Conservation (phyloP, 2,797 vertebrate genomes). For the Peromyscus attwateri region DNA sequence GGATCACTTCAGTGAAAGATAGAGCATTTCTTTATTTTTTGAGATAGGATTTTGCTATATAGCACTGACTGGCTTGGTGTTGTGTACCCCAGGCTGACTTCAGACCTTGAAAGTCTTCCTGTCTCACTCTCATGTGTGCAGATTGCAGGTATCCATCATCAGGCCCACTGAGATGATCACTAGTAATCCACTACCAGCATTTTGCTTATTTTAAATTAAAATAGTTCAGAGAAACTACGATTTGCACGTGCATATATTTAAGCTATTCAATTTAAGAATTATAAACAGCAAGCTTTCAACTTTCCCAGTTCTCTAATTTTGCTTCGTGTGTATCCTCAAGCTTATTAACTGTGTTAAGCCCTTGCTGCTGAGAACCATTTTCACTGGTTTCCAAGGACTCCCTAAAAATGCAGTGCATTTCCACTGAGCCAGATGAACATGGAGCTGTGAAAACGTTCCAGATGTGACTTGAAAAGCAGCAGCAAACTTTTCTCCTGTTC, state of each 20-base stretch:
- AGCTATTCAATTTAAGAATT: background rate
- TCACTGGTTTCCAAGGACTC: background rate
- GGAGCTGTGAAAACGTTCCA: conserved; percentile 49
- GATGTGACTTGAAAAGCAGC: conserved; percentile 53
- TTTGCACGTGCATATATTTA: conserved; percentile 10
- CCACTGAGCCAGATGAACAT: conserved; percentile 6
- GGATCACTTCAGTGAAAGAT: background rate
- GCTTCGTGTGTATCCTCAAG: background rate
- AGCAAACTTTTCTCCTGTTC: background rate
- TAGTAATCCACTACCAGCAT: conserved; percentile 17
- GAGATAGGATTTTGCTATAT: background rate
- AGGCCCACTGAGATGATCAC: background rate
- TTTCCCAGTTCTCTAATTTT: background rate
- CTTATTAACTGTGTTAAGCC: conserved; percentile 40
- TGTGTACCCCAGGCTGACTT: background rate
- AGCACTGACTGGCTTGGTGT: background rate
- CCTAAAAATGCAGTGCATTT: background rate
- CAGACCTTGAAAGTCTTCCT: background rate
- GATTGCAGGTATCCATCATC: background rate
- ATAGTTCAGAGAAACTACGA: background rate
- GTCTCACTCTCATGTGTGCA: no score
- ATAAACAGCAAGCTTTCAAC: background rate
- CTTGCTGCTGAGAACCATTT: conserved; percentile 36
- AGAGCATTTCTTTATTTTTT: background rate
- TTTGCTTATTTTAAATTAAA: conserved; percentile 60